Conservation (phyloP, 2,888 invertebrate species). For the Megamerina dolium region DNA sequence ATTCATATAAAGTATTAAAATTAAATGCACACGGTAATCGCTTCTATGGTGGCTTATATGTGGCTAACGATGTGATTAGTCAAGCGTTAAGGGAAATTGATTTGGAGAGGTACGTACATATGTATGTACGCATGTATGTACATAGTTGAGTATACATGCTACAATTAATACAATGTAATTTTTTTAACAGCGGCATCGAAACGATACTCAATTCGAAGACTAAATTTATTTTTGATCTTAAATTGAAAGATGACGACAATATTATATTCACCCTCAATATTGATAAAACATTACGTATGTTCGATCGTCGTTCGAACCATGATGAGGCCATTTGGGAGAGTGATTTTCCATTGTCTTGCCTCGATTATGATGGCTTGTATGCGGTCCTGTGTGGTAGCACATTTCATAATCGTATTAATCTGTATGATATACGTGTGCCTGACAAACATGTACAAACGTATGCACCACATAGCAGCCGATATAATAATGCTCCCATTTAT, state of each 20-base stretch:
- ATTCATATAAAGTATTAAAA: slow-evolving; percentile 37
- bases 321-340: slow-evolving; percentile 59
- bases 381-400: slow-evolving; percentile 60
- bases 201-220: slow-evolving; percentile 51
- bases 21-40: slow-evolving; percentile 31
- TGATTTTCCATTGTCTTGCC: slow-evolving; percentile 59
- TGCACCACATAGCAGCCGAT: slow-evolving; percentile 33
- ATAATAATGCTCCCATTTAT: slow-evolving; percentile 55
- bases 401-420: slow-evolving; percentile 57
- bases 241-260: slow-evolving; percentile 55
- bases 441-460: slow-evolving; percentile 54
- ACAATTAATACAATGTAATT: background rate
- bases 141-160: background rate
- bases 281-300: slow-evolving; percentile 59
- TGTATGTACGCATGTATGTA: background rate
- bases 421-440: slow-evolving; percentile 61
- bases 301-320: slow-evolving; percentile 56
- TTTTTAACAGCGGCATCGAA: slow-evolving; percentile 31
- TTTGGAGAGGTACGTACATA: slow-evolving; percentile 37
- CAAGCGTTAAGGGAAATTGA: slow-evolving; percentile 40
- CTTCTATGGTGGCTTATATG: slow-evolving; percentile 42
- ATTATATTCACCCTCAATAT: slow-evolving; percentile 61
- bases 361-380: slow-evolving; percentile 59
- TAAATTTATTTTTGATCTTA: slow-evolving; percentile 55
- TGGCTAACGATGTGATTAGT: slow-evolving; percentile 28